Evolutionary conservation across 2,797 vertebrate genomes (phyloP).

Genomic region (Anniella stebbinsi): DNA sequence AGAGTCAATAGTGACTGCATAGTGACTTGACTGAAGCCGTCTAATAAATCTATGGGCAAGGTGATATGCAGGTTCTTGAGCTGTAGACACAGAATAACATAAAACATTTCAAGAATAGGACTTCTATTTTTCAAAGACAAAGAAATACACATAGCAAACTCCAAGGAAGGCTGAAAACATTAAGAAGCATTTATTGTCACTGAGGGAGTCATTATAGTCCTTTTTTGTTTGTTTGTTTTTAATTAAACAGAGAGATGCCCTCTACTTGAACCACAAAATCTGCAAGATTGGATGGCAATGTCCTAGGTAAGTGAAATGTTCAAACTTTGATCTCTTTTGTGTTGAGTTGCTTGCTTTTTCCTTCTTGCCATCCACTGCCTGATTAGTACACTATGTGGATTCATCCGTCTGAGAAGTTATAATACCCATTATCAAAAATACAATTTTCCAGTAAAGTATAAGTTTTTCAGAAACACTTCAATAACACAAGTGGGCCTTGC

Average conservation of each 20-base stretch:
- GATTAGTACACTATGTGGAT: not conserved
- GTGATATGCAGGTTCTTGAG: not conserved
- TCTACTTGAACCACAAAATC: not conserved
- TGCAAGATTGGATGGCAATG: not conserved
- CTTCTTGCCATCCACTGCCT: not conserved
- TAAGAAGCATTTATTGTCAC: not conserved
- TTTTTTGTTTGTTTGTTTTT: not conserved
- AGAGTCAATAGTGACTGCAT: not conserved
- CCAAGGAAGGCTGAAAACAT: not conserved
- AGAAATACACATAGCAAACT: not conserved
- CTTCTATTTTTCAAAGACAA: not conserved
- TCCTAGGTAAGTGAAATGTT: constrained; percentile 15
- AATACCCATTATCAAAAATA: not conserved
- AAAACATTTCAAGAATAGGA: not conserved
- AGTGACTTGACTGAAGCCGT: not conserved
- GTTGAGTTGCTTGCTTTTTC: not conserved
- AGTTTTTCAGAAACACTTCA: not conserved
- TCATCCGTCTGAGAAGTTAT: not conserved
- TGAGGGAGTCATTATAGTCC: not conserved
- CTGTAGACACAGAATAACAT: not conserved
- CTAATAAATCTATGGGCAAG: not conserved
- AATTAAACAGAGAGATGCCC: constrained; percentile 12
- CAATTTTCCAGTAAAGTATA: not conserved
- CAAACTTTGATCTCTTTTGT: not conserved
- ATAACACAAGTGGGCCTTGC: not conserved